A percentile compares a stretch with the other conserved stretches of the same genome.
Conservation (phyloP, 2,113 vertebrate genomes). For the Plecotus auritus region DNA sequence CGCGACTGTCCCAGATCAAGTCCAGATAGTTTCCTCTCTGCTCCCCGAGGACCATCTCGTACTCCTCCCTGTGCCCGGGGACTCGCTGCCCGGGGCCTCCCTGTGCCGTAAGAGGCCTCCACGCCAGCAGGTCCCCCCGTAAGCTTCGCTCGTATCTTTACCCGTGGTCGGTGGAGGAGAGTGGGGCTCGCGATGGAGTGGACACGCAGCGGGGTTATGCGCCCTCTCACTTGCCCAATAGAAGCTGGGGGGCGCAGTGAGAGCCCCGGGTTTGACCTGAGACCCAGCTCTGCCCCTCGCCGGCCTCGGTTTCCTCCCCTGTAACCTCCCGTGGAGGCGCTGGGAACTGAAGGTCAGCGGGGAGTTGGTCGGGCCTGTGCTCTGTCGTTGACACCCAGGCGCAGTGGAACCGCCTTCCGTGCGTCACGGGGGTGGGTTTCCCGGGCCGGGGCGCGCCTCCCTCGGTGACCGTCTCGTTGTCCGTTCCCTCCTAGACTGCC, state of each 20-base stretch:
- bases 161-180: not conserved
- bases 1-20: fast-evolving
- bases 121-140: not conserved
- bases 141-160: not conserved
- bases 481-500: constrained; percentile 86
- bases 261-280: not conserved
- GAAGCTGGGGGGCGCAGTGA: not conserved
- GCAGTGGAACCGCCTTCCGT: fast-evolving
- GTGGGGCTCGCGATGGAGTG: fast-evolving
- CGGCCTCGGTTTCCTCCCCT: not conserved
- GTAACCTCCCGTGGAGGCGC: not conserved
- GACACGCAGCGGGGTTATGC: fast-evolving
- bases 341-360: not conserved
- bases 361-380: not conserved
- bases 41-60: not conserved
- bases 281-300: not conserved
- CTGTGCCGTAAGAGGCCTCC: not conserved
- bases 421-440: not conserved
- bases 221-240: not conserved
- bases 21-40: not conserved
- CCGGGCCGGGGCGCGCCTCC: fast-evolving
- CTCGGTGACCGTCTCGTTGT: not conserved
- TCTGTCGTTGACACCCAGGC: fast-evolving
- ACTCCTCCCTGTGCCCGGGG: no score
- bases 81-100: no score